Evolutionary conservation across 2,888 invertebrate species (phyloP), one percentile per base, ranked within the genome.

Genomic region (Leucania comma): DNA sequence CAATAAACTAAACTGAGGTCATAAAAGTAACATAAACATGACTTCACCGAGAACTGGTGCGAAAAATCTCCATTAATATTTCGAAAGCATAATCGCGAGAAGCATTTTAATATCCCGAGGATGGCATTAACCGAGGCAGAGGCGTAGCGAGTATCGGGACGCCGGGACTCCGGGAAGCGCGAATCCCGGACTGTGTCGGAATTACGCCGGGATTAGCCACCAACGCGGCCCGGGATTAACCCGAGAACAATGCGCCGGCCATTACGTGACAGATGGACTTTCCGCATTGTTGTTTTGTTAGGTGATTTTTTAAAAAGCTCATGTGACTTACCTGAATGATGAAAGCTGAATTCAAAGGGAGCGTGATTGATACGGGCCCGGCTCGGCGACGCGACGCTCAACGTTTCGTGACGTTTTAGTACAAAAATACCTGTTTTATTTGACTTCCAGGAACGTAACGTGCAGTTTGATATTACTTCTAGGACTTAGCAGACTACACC

Each of bases 141-240:
- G 81, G 82, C 72, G 69, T 74, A 77, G 70, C 74, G 70, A 61
- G 72, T 24, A 42, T 32, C 32, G 75, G 72, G 53, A 66, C 46
- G 62, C 66, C 75, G 78, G 68, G 68, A 57, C 56, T 68, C 68
- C 76, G 76, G 65, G 68, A 67, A 72, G 75, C 77, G 79, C 57
- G 80, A 78, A 84, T 85, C 81, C 83, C 82, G 85, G 86, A 81
- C 81, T 76, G 74, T 71, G 82, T 78, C 83, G 86, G 88, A 86
- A 89, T 91, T 89, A 89, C 86, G 78, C 77, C 81, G 85, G 90
- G 91, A 90, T 92, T 90, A 91, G 88, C 84, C 77, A 85, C 85
- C 87, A 87, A 83, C 84, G 83, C 78, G 78, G 76, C 63, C 69
- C 71, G 86, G 88, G 88, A 90, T 91, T 89, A 88, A 79, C 82